Conservation (phyloP, 2,113 vertebrate species). For the Propithecus coquereli region DNA sequence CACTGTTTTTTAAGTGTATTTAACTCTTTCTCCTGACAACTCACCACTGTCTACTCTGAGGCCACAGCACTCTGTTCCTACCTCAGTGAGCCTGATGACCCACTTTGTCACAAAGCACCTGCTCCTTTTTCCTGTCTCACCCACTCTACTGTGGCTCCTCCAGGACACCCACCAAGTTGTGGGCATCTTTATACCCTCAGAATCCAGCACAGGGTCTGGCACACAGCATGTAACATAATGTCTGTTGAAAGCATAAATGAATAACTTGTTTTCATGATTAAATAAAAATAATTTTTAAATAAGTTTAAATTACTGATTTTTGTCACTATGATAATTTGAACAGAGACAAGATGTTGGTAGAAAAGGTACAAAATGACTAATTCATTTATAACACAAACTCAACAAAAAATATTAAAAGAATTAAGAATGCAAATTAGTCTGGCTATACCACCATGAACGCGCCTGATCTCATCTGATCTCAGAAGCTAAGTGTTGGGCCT, state of each 20-base stretch:
- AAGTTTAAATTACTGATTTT: background rate
- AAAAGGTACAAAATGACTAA: background rate
- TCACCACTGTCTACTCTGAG: background rate
- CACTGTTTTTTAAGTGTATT: background rate
- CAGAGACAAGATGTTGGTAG: background rate
- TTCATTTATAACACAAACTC: background rate
- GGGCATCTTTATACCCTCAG: background rate
- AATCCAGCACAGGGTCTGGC: background rate
- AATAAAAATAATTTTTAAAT: conserved; percentile 2
- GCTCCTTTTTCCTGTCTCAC: background rate
- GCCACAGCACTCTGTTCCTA: background rate
- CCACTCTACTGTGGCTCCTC: background rate
- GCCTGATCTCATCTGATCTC: too few relatives aligned
- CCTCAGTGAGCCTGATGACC: background rate
- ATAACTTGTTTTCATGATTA: background rate
- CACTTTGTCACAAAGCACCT: background rate
- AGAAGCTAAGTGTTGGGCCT: too few relatives aligned
- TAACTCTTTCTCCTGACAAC: background rate
- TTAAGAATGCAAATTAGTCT: background rate
- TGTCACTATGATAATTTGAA: background rate
- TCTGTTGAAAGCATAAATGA: background rate
- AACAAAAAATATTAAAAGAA: background rate
- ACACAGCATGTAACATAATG: background rate
- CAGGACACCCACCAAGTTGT: background rate
- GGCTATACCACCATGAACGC: too few relatives aligned